Conservation (phyloP, 2,888 invertebrate genomes). For the Phoronis australis region DNA sequence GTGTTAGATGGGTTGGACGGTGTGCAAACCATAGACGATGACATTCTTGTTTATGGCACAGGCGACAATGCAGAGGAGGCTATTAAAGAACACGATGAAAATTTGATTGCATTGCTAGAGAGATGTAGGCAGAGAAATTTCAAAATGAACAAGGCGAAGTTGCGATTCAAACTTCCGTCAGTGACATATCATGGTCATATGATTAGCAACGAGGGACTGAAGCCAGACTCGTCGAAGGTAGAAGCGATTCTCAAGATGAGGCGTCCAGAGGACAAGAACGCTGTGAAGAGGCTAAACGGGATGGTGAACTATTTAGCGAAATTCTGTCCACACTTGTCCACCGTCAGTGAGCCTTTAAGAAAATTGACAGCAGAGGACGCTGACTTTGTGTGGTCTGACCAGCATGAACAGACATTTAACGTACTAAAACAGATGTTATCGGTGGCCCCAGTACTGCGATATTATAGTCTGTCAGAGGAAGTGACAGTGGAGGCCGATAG, state of each 20-base stretch:
- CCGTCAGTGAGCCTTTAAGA: constrained; percentile 13
- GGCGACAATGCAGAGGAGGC: constrained; percentile 6
- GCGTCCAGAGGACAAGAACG: constrained; percentile 7
- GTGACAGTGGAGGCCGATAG: constrained; percentile 15
- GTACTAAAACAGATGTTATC: constrained; percentile 7
- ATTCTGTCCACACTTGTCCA: constrained; percentile 11
- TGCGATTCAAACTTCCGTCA: constrained; percentile 9
- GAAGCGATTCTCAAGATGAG: constrained; percentile 15
- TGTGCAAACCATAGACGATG: neutral
- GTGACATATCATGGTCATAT: constrained; percentile 18
- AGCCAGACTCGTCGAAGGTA: constrained; percentile 15
- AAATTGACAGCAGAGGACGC: constrained; percentile 6
- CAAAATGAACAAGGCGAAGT: constrained; percentile 17
- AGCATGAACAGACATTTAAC: constrained; percentile 12
- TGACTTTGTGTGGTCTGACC: constrained; percentile 6
- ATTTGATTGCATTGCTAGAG: constrained; percentile 8
- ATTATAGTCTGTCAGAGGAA: constrained; percentile 12
- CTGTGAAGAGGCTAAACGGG: constrained; percentile 13
- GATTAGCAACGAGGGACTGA: constrained; percentile 12
- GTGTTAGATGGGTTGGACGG: neutral
- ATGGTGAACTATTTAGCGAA: constrained; percentile 14
- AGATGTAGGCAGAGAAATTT: constrained; percentile 12
- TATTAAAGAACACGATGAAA: constrained; percentile 10
- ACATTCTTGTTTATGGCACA: constrained; percentile 1
- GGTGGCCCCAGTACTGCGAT: constrained; percentile 8